Evolutionary conservation across 2,113 vertebrate genomes (phyloP).

Genomic region (Bos javanicus): DNA sequence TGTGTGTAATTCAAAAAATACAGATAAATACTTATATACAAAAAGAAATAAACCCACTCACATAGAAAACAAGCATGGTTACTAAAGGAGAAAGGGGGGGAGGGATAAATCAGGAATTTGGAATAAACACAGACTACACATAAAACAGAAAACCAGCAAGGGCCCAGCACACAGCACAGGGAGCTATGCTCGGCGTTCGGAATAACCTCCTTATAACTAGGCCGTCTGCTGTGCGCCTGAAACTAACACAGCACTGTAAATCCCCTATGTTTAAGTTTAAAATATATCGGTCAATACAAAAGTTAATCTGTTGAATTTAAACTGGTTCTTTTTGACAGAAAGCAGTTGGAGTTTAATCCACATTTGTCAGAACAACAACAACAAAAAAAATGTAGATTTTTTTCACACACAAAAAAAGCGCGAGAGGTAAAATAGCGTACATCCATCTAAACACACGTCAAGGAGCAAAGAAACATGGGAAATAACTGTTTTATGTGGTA

Average conservation of each 20-base stretch:
- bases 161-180: accelerated
- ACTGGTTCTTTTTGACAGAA: not conserved
- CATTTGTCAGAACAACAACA: not conserved
- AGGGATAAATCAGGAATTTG: not conserved
- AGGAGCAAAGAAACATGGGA: not conserved
- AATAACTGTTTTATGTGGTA: not conserved
- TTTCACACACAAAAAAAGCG: not conserved
- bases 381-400: not conserved
- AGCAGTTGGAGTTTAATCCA: not conserved
- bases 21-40: not conserved
- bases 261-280: not conserved
- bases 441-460: not conserved
- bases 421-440: not conserved
- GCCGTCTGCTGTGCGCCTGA: accelerated
- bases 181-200: accelerated
- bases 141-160: not conserved
- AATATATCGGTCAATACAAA: not conserved
- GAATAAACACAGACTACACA: not conserved
- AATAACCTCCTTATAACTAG: accelerated
- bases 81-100: not conserved
- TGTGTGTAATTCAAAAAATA: not conserved
- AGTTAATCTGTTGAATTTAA: not conserved
- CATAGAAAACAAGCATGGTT: not conserved
- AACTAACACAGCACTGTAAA: not conserved
- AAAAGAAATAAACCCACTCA: not conserved